These are phyloP conservation scores for Macrosteles quadrilineatus DNA, from an alignment of 1,140 invertebrate genomes.

Conservation along the genomic window DNA sequence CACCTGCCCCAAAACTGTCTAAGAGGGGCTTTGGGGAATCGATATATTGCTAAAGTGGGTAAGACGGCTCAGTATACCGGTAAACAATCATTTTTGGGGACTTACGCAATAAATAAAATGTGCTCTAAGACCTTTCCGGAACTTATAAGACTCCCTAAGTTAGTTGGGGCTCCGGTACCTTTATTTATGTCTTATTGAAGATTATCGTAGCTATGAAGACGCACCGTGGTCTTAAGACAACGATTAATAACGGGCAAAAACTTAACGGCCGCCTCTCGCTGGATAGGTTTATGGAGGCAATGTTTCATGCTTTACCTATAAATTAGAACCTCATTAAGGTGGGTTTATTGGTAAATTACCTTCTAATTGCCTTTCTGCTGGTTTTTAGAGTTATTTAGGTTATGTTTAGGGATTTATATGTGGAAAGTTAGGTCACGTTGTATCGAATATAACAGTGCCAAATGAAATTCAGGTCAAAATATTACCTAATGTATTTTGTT, in stretches of 20 bases:
- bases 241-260: slow-evolving; percentile 10
- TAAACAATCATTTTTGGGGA: slow-evolving; percentile 14
- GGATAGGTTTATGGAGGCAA: not conserved
- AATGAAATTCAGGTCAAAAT: too few species aligned
- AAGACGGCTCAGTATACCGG: slow-evolving; percentile 3
- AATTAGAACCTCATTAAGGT: slow-evolving; percentile 4
- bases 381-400: too few species aligned
- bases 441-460: too few species aligned
- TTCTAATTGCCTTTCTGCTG: too few species aligned
- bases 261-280: not conserved
- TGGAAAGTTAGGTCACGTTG: too few species aligned
- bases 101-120: slow-evolving; percentile 16
- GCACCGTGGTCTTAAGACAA: not conserved
- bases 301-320: not conserved
- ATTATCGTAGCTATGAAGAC: slow-evolving; percentile 3
- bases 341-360: not conserved
- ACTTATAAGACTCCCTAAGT: slow-evolving; percentile 8
- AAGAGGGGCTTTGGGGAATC: not conserved
- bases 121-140: not conserved
- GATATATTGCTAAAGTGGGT: slow-evolving; percentile 16
- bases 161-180: not conserved
- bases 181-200: slow-evolving; percentile 8
- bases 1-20: too few species aligned
- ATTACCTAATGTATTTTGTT: too few species aligned
- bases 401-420: too few species aligned